Base-by-base conservation (phyloP, 2,888 invertebrate genomes). In the Drosophila formosana region DNA sequence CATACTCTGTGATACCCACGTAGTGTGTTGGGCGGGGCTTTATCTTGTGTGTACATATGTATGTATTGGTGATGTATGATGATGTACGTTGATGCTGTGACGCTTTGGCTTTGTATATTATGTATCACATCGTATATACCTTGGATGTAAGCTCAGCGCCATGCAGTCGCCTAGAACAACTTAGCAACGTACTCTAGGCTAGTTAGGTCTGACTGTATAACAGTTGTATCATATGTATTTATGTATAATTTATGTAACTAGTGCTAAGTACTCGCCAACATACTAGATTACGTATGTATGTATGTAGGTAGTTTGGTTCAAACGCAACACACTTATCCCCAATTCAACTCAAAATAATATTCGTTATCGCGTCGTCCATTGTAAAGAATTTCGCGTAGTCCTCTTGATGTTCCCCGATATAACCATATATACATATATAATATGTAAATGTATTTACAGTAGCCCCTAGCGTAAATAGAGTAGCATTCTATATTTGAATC, bases 81-180 rank as follows among this genome's bases (percentile, higher is more conserved):
- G 47, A 75, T 66, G 51, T 57, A 50, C 45, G 61, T 80, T 83
- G 64, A 73, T 66, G 66, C 79, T 61, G 63, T 68, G 61, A 61
- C 75, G 85, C 80, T 80, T 80, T 75, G 70, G 85, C 80, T 82
- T 84, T 72, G 66, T 69, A 66, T 58, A 75, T 52, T 72, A 66
- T 57, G 50, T 62, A 78, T 76, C 49, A 28, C 45, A 3, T 4
- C 34, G 34, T 11, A 32, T 32, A 32, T 43, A 57, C 62, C 28
- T 28, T 49, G 18, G 34, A 34, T 34, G 64, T 60, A 66, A 60
- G 63, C 46, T 49, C 41, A 60, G 32, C 11, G 32, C 41, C 32
- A 26, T 47, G 46, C 37, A 9, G 13, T 8, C 55, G 9, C 25
- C 13, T 25, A 43, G 8, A 41, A 32, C n/a, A 23, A 25, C n/a